Base-by-base conservation (phyloP, 2,113 vertebrate genomes). In the Micromys minutus region DNA sequence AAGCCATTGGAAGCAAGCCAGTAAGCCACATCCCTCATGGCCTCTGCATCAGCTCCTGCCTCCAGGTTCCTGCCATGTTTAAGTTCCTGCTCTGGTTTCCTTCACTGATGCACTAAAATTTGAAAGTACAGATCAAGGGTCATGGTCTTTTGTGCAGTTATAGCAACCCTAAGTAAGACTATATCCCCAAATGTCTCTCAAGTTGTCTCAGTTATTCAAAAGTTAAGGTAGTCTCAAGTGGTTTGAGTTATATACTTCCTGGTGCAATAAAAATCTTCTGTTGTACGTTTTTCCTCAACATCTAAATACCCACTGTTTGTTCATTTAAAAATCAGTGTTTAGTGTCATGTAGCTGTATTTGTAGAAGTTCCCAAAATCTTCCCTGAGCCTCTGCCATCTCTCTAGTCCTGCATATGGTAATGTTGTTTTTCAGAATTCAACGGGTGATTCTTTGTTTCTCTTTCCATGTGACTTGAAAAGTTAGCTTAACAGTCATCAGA, bases 161-260 rank as follows among this genome's bases (percentile, higher is more conserved):
- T 74, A 74, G 71, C 39, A 74, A 74, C 39, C 9, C 67, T 36
- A 69, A 42, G 3, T 72, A 72, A 42, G 22, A 74, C 71, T 26
- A 65, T 87, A 71, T 84, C 76, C 83, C 45, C 29, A 81, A 72
- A 57, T 86, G 36, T 5, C n/a, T 91, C 55, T 79, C 90, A 47
- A 61, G 31, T 94, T 88, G 61, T 90, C 24, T 52, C 90, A 75
- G 67, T 22, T 93, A 57, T 69, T 42, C 90, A 93, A 92, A 93
- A 71, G n/a, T 80, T 67, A 87, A 1, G 93, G 39, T 94, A 94
- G 91, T 94, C 45, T 92, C 85, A 50, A 86, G 22, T 89, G 45
- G 65, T 89, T 92, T 92, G 34, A 87, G 59, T 34, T 87, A 16
- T 42, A 76, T 59, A 57, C 7, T 80, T 91, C 90, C 42, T 85